Evolutionary conservation across 2,113 vertebrate genomes (phyloP), one percentile per base, ranked within the genome.

Genomic region (Lasiurus cinereus): DNA sequence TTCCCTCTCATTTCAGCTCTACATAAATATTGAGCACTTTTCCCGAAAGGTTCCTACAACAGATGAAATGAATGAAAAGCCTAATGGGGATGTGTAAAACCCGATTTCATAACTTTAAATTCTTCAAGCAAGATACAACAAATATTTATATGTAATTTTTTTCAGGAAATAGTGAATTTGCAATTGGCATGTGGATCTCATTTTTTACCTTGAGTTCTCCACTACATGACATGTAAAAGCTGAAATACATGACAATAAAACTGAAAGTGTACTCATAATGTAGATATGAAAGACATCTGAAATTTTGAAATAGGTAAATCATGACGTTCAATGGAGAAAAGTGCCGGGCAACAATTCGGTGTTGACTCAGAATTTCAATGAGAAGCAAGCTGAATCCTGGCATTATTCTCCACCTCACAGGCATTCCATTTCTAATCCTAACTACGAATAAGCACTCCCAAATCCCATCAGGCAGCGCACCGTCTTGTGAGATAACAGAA

Each of bases 131-230:
- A 77, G 52, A 90, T 5, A 43, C 54, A 77, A 70, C 73, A 91
- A 89, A 91, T 64, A 83, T 83, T 77, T 52, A 16, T 8, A 70
- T 87, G 33, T 22, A 50, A 69, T 70, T 52, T 27, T 88, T 48
- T 66, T 83, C 54, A 87, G 24, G 52, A 12, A 90, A 82, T 43
- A 39, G 54, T 21, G 12, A 83, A 72, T 93, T 95, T 78, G 19
- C 91, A 84, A 80, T 80, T 80, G 52, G 80, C 70, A 82, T 84
- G 93, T 39, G 77, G n/a, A 93, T 90, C 56, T 94, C 89, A 66
- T 74, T 76, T 39, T 83, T 80, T 90, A 87, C 72, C 79, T 76
- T 80, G 31, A 91, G 43, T 83, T 79, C 14, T 93, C 70, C 19
- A 3, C 52, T 79, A 29, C 16, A 59, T 50, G 72, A 64, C 83